These are phyloP conservation scores for Phallusia fumigata DNA, from an alignment of 23 tunicate genomes.

Conservation along the genomic window DNA sequence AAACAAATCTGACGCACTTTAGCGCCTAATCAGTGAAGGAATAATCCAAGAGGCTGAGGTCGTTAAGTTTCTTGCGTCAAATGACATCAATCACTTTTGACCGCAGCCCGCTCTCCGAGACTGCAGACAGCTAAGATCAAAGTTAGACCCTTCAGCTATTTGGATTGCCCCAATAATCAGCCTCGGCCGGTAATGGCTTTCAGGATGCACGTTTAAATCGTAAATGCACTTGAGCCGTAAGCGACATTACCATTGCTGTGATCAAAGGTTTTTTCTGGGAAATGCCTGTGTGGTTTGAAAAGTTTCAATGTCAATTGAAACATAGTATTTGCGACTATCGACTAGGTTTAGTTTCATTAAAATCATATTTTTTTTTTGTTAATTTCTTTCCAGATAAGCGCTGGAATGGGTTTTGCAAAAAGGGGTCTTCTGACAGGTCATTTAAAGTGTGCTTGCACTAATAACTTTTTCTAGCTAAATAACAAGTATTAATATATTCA, in stretches of 20 bases:
- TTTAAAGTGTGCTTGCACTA: too few relatives aligned
- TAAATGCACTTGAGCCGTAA: background rate
- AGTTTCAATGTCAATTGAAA: too few relatives aligned
- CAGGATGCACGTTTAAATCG: background rate
- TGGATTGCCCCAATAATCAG: constrained; percentile 6
- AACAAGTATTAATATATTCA: too few relatives aligned
- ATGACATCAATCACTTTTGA: background rate
- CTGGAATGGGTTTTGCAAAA: too few relatives aligned
- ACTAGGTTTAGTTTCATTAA: too few relatives aligned
- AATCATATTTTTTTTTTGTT: too few relatives aligned
- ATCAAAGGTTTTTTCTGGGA: background rate
- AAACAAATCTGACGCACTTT: too few relatives aligned
- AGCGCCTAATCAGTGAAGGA: background rate
- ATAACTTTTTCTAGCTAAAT: too few relatives aligned
- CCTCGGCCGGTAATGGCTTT: background rate
- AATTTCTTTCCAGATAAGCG: too few relatives aligned
- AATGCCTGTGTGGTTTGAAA: background rate
- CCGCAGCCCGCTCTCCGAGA: background rate
- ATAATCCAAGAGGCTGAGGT: background rate
- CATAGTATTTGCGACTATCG: too few relatives aligned
- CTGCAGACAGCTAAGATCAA: background rate
- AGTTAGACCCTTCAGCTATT: background rate
- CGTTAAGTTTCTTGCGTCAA: background rate
- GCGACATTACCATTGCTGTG: too few relatives aligned
- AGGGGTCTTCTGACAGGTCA: too few relatives aligned